Base-by-base conservation (phyloP, 2,888 invertebrate species). In the Dyspetes luteomarginatus region DNA sequence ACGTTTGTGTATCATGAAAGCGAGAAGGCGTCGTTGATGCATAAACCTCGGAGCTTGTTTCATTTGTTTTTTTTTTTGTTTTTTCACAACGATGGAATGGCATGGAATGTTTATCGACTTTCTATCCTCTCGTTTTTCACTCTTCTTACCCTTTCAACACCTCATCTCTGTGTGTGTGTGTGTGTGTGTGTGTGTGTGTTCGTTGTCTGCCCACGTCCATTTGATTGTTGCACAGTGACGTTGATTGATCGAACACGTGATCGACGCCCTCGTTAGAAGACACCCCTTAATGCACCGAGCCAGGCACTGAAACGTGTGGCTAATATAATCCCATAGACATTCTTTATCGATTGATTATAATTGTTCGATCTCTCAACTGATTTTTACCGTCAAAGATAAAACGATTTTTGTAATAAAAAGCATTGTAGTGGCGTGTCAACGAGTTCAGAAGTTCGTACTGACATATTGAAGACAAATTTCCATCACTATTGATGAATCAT, bases 241-340 rank as follows among this genome's bases (percentile, higher is more conserved):
- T 78, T 81, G 81, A 81, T 81, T 67, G 73, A 81, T 81, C 74
- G 78, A 69, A 78, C 36, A 50, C 64, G 73, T 65, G 77, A 81
- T 81, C 36, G 58, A 58, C 30, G 45, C 65, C 52, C 76, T 68
- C 68, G 69, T 73, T 77, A 64, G 81, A 69, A 56, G 22, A 41
- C 7, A n/a, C n/a, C 56, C n/a, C 56, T 36, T 60, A 36, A 69
- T 77, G 67, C 67, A 67, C n/a, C 65, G 30, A 26, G 3, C 55
- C 7, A 36, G 19, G 19, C 43, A 41, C 55, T 45, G 67, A 68
- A 64, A 73, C 56, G 24, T 62, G 7, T 2, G 12, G 52, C 48
- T 73, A 64, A 62, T 55, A 69, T 50, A 64, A 75, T 65, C 43
- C 7, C 30, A 22, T 67, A 62, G 28, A 62, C 36, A 5, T 24